phyloP scores from a whole-genome alignment of 2,113 vertebrate genomes.

The Hepsetus odoe region DNA sequence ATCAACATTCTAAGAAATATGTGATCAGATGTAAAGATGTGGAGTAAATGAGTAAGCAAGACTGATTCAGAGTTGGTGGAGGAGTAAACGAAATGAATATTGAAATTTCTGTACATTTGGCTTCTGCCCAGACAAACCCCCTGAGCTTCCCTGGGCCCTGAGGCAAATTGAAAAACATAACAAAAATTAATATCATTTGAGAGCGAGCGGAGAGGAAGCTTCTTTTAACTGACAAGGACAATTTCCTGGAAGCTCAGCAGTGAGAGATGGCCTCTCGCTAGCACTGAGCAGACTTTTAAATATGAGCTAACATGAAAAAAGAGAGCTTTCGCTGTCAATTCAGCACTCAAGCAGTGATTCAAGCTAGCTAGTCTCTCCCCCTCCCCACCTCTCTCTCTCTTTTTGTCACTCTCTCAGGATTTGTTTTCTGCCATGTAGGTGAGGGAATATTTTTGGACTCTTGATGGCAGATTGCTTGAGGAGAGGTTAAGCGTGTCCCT shows the following conservation, averaged over 20 bases:
- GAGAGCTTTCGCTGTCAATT: slow-evolving; percentile 30
- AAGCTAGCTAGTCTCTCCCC: background rate
- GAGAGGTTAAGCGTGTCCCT: slow-evolving; percentile 19
- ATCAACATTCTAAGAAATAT: background rate
- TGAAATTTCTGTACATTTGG: slow-evolving; percentile 74
- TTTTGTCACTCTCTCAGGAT: background rate
- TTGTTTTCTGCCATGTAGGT: slow-evolving; percentile 51
- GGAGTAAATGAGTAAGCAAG: slow-evolving; percentile 12
- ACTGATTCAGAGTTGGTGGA: slow-evolving; percentile 24
- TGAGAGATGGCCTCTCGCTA: slow-evolving; percentile 41
- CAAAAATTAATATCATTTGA: slow-evolving; percentile 59
- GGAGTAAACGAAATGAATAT: slow-evolving; percentile 69
- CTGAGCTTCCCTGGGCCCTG: slow-evolving; percentile 56
- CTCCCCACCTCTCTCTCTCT: background rate
- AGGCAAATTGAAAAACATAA: slow-evolving; percentile 70
- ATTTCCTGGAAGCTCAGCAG: slow-evolving; percentile 56
- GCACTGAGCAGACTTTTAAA: slow-evolving; percentile 35
- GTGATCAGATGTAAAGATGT: background rate
- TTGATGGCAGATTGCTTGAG: slow-evolving; percentile 5
- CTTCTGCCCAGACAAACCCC: slow-evolving; percentile 68
- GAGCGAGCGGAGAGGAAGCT: slow-evolving; percentile 27
- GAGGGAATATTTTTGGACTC: slow-evolving; percentile 3
- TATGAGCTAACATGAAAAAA: slow-evolving; percentile 36
- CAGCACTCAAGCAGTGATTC: slow-evolving; percentile 8
- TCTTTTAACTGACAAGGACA: slow-evolving; percentile 57